phyloP scores from a whole-genome alignment of 2,113 vertebrate species.

The Oreotrochilus melanogaster region DNA sequence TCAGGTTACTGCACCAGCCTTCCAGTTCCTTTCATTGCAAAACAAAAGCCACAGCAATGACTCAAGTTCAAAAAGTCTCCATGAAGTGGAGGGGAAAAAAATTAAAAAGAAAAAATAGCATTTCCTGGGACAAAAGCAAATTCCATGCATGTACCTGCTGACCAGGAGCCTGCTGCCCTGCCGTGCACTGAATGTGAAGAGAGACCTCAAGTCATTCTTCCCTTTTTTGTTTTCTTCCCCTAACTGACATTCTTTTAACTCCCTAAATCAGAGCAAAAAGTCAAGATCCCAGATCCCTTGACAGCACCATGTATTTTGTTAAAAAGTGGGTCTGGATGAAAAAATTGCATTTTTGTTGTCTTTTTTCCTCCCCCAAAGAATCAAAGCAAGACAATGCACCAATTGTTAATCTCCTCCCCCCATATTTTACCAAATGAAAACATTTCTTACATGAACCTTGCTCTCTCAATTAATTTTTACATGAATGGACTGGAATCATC shows the following conservation, averaged over 20 bases:
- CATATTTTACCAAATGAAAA: not conserved
- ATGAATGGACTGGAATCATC: fast-evolving
- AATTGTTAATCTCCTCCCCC: not conserved
- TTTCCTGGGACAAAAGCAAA: not conserved
- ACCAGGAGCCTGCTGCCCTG: not conserved
- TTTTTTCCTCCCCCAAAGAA: not conserved
- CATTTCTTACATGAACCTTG: not conserved
- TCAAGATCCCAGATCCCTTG: not conserved
- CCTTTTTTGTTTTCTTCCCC: not conserved
- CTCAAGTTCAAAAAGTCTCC: not conserved
- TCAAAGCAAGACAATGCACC: not conserved
- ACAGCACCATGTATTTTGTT: not conserved
- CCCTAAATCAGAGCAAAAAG: not conserved
- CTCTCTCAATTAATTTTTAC: not conserved
- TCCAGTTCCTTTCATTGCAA: not conserved
- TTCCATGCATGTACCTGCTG: not conserved
- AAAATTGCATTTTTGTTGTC: not conserved
- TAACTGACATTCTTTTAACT: not conserved
- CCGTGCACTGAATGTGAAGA: fast-evolving
- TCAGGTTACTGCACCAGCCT: not conserved
- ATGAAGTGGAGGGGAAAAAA: fast-evolving
- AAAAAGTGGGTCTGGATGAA: not conserved
- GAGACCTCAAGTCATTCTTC: not conserved
- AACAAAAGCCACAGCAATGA: not conserved
- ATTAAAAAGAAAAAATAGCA: not conserved